Base-by-base conservation (phyloP, 2,113 vertebrate species). In the Tricholaema leucomelas region DNA sequence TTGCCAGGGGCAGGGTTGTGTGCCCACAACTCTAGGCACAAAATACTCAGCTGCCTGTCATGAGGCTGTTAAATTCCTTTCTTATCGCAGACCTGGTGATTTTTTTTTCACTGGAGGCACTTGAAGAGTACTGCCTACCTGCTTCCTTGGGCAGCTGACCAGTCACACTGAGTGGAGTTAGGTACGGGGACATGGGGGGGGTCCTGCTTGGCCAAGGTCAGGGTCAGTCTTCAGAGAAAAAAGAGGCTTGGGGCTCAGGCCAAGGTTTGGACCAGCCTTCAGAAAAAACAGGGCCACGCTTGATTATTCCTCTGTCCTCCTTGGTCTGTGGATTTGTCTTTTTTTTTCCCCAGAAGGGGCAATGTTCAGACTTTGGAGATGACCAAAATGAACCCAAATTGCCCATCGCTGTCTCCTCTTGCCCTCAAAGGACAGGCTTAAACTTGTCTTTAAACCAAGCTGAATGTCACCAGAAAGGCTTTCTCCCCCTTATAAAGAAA, bases 1-100 rank as follows among this genome's bases (percentile, higher is more conserved):
- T 2, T 9, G 44, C 30, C 8, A 5, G 21, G 65, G 31, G 15
- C 44, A 27, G 15, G 31, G 10, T 46, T 85, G 42, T 65, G 56
- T 27, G 35, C 4, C 20, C 58, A 13, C 20, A 8, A 15, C 40
- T 70, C 55, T 18, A 20, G 36, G 36, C 9, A 25, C 21, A 23
- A 58, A 31, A 7, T 8, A 30, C 36, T 28, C 4, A 8, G 0
- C 5, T 31, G 35, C 33, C 67, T 60, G n/a, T 28, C 33, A 6
- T 0, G 15, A 33, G 14, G 13, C 24, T n/a, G 6, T 35, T 77
- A 13, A 24, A 10, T 11, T 66, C 31, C 21, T 7, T 30, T 70
- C n/a, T 31, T 12, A 9, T 20, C 5, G 30, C 31, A 31, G 17
- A 2, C 3, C 9, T 0, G 6, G 15, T 25, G 64, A 6, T 27